These are phyloP conservation scores for Pangasius larnaudii DNA, from an alignment of 2,797 vertebrate genomes.

Conservation along the genomic window DNA sequence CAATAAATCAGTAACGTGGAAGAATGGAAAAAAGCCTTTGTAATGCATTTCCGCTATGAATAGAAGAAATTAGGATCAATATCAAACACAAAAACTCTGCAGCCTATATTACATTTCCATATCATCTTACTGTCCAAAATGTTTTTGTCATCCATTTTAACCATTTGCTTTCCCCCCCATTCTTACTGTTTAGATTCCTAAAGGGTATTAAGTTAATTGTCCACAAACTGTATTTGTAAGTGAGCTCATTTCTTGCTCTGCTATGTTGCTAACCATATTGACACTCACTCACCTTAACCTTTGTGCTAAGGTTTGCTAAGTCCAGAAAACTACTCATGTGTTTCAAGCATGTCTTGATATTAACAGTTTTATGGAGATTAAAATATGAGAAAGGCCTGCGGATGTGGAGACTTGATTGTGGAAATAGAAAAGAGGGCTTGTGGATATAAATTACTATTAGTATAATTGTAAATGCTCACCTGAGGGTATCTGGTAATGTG, in stretches of 20 bases:
- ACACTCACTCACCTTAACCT: conserved; percentile 60
- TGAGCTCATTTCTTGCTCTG: conserved; percentile 72
- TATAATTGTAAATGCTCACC: not conserved
- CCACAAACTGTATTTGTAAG: conserved; percentile 94
- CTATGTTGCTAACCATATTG: conserved; percentile 62
- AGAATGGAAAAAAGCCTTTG: not conserved
- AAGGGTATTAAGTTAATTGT: conserved; percentile 90
- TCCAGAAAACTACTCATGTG: conserved; percentile 34
- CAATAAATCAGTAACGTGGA: not conserved
- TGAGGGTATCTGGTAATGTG: not conserved
- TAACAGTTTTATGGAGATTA: conserved; percentile 3
- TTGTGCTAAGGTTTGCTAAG: conserved; percentile 42
- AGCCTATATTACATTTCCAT: conserved; percentile 39
- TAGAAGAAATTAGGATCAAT: not conserved
- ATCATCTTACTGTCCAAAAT: conserved; percentile 38
- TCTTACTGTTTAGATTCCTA: conserved; percentile 90
- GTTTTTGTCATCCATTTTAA: conserved; percentile 48
- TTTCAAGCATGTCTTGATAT: conserved; percentile 50
- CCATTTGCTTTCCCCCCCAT: conserved; percentile 67
- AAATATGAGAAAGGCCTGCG: not conserved
- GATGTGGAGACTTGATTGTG: not conserved
- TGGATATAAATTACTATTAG: not conserved
- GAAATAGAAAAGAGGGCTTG: not conserved
- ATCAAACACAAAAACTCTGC: not conserved
- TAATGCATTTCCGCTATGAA: not conserved